Percentiles rank a stretch among this genome's conserved stretches.
Evolutionary conservation across 37 sponge, comb jelly and placozoan species (phyloP).

Genomic region (Geodia barretti): DNA sequence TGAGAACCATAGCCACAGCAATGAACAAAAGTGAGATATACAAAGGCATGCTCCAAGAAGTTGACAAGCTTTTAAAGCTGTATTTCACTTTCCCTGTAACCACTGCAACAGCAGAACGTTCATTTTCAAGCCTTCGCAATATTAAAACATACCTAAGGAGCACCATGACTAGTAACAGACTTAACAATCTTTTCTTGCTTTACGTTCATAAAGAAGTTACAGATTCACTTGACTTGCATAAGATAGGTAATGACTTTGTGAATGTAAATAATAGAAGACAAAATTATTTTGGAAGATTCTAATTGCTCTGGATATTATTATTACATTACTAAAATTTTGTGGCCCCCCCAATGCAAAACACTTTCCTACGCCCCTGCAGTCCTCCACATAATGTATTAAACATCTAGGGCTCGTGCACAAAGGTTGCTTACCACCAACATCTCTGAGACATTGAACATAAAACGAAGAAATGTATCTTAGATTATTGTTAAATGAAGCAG

Average conservation of each 20-base stretch:
- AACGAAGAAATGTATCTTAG: no score
- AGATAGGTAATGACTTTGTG: conserved; percentile 1
- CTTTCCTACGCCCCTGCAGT: neutral
- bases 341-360: neutral
- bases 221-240: neutral
- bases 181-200: conserved; percentile 13
- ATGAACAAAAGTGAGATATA: neutral
- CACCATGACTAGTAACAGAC: conserved; percentile 10
- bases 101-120: conserved; percentile 19
- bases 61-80: conserved; percentile 2
- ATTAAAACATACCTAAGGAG: conserved; percentile 18
- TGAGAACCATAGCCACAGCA: conserved; percentile 5
- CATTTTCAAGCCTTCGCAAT: conserved; percentile 29
- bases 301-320: no score
- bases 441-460: no score
- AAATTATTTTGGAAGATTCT: conserved; percentile 10
- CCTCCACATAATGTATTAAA: no score
- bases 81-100: conserved; percentile 1
- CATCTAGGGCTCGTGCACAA: no score
- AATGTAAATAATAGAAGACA: neutral
- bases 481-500: no score
- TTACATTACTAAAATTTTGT: no score
- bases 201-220: neutral
- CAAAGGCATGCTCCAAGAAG: conserved; percentile 29
- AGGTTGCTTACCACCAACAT: no score